Evolutionary conservation across 2,113 vertebrate genomes (phyloP).

Genomic region (Rhabdomys dilectus): DNA sequence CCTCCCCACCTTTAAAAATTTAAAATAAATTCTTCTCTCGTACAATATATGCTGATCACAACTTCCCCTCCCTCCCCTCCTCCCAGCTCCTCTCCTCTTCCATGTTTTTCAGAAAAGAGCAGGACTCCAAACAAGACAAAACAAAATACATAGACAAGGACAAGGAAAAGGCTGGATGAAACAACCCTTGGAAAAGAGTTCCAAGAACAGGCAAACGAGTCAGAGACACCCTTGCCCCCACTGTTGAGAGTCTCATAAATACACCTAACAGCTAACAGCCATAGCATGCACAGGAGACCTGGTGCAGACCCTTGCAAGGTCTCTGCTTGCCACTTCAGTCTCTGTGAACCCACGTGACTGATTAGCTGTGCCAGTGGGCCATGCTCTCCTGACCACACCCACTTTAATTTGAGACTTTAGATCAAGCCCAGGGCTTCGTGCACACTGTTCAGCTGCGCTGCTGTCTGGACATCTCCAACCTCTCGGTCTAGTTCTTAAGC

Average conservation of each 20-base stretch:
- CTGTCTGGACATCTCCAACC: background rate
- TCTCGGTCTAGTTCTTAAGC: background rate
- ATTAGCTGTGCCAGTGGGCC: background rate
- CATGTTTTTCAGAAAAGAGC: background rate
- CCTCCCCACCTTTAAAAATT: background rate
- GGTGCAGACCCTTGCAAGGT: background rate
- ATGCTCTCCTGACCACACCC: background rate
- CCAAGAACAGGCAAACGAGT: background rate
- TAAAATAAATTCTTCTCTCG: background rate
- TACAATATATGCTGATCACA: background rate
- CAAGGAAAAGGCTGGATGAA: background rate
- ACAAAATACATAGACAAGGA: background rate
- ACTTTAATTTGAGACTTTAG: background rate
- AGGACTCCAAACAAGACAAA: background rate
- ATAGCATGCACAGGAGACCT: background rate
- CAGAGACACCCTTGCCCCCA: background rate
- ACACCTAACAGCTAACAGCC: background rate
- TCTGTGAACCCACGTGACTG: background rate
- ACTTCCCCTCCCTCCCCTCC: background rate
- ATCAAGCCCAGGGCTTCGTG: background rate
- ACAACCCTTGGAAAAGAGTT: background rate
- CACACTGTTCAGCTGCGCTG: background rate
- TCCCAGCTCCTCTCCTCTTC: background rate
- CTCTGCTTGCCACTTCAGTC: background rate
- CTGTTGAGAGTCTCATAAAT: background rate